Evolutionary conservation across 2,888 invertebrate genomes (phyloP), one percentile per base, ranked within the genome.

Genomic region (Limenitis camilla): DNA sequence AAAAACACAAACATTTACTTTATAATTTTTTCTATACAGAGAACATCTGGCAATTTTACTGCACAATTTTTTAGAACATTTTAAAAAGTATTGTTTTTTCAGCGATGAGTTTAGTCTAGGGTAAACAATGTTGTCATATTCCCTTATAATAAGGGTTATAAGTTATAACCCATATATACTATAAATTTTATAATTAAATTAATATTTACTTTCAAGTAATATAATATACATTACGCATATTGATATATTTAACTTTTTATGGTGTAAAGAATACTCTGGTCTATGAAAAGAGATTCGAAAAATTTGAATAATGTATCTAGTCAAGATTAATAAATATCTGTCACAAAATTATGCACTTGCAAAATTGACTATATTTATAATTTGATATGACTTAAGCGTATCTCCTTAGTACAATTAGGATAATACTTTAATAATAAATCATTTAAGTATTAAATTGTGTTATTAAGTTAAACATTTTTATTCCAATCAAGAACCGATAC

Each of bases 301-400:
- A 42, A 42, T 46, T 44, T 7, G 48, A 49, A 49, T n/a, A n/a
- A n/a, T n/a, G 52, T 49, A 51, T 61, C 62, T 63, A 63, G 62
- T 63, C 62, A 61, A 60, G 54, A 41, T 50, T 45, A 42, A 55
- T 49, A 55, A n/a, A n/a, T n/a, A n/a, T n/a, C n/a, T n/a, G n/a
- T 41, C 42, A 45, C 48, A 52, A 44, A 32, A 19, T 45, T 52
- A 43, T 51, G 54, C 46, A 52, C 50, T 40, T 45, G 35, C 30
- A 39, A 43, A 51, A 43, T 50, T 50, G 50, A 30, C 10, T 40
- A 44, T 33, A 31, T 31, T 32, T 10, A 50, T 40, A 40, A 29
- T 30, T 30, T n/a, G 29, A 39, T 38, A 39, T 38, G 28, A 7
- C 11, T n/a, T 46, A 38, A 42, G 40, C 30, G 42, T 47, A 35